Base-by-base conservation (phyloP, 2,113 vertebrate species). In the Lipophrys pholis region DNA sequence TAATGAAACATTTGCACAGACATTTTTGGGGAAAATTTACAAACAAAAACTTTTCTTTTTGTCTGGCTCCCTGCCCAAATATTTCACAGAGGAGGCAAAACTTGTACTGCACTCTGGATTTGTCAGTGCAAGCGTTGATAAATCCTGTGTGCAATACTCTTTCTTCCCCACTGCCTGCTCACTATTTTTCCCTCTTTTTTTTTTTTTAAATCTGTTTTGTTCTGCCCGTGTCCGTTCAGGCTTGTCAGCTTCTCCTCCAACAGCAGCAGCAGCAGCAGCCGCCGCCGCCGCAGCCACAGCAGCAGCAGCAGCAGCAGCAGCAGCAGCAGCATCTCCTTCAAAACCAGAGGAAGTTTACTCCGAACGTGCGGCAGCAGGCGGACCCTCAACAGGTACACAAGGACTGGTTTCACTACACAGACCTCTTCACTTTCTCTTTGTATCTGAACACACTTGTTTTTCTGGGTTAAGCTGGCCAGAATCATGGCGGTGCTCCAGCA, bases 291-390 rank as follows among this genome's bases (percentile, higher is more conserved):
- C 21, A 2, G 21, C 21, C 82, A 11, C 92, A 58, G 5, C 95
- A 93, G 30, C 94, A 92, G 6, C 21, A 2, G 21, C 21, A 82
- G 12, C 92, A 58, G 5, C 95, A 93, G 30, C 94, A 92, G 6
- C 93, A 95, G 16, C 95, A 94, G n/a, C 94, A 93, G 61, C 96
- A 98, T 74, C 88, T 99, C 15, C 91, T 99, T 78, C 97, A 98
- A 87, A 99, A 97, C 92, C 97, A 98, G 95, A 97, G 98, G 78
- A 99, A 99, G 92, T 95, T 99, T 85, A 93, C 96, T 15, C 96
- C 96, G 55, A 97, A 96, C 39, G 94, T 98, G 74, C 95, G 97
- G 60, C 98, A 98, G 68, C 97, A 98, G 91, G 91, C 96, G 48
- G 98, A 99, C 80, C 93, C 93, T 40, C 98, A 99, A 82, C 97